These are phyloP conservation scores for Acleris holmiana DNA, from an alignment of 2,888 invertebrate genomes.

Conservation along the genomic window DNA sequence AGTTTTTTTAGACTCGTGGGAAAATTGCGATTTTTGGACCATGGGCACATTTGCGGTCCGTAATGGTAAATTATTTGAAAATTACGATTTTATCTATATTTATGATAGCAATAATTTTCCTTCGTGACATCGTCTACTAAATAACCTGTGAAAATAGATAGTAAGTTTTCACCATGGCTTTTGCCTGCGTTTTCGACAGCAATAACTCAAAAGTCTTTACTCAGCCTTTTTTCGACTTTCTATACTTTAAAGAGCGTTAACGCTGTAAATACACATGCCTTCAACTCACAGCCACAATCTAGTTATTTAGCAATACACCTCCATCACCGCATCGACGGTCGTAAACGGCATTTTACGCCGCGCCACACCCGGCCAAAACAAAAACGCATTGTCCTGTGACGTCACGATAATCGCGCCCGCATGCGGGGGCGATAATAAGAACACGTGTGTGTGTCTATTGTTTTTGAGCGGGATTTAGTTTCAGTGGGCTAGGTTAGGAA, in stretches of 20 bases:
- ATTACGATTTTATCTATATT: neutral
- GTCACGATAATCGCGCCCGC: constrained; percentile 76
- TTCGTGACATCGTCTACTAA: too few relatives aligned
- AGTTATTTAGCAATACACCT: neutral
- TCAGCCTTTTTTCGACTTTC: too few relatives aligned
- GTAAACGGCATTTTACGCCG: constrained; percentile 3
- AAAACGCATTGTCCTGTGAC: constrained; percentile 56
- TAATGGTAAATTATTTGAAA: constrained; percentile 2
- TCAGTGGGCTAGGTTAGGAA: constrained; percentile 36
- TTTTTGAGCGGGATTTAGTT: constrained; percentile 31
- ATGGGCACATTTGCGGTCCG: neutral
- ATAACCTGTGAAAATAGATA: too few relatives aligned
- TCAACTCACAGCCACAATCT: neutral
- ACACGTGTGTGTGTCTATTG: constrained; percentile 63
- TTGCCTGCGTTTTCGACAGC: too few relatives aligned
- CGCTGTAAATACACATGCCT: too few relatives aligned
- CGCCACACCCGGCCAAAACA: constrained; percentile 39
- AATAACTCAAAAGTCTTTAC: too few relatives aligned
- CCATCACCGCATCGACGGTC: neutral
- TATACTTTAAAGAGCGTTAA: too few relatives aligned
- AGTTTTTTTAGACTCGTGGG: constrained; percentile 56
- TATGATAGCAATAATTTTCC: too few relatives aligned
- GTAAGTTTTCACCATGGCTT: too few relatives aligned
- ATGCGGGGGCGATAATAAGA: constrained; percentile 72
- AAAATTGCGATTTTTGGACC: constrained; percentile 42